Evolutionary conservation across 2,113 vertebrate species (phyloP).

Genomic region (Zingel zingel): DNA sequence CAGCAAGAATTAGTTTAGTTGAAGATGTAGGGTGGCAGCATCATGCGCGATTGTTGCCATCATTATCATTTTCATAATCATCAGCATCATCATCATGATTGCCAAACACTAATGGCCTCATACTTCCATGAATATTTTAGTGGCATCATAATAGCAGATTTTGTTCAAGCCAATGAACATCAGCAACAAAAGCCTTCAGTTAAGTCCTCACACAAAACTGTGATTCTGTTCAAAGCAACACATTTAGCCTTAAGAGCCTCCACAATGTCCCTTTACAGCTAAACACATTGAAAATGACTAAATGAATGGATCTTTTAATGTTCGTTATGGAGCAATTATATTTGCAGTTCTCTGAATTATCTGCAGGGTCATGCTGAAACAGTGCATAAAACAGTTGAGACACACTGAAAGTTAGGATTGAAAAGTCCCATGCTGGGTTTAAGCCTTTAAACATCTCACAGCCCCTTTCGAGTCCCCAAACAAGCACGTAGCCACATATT

Average conservation of each 20-base stretch:
- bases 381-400: slow-evolving; percentile 26
- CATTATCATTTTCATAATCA: slow-evolving; percentile 36
- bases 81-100: slow-evolving; percentile 27
- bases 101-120: slow-evolving; percentile 21
- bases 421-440: slow-evolving; percentile 65
- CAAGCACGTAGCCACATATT: slow-evolving; percentile 60
- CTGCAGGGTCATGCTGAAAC: neutral
- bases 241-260: slow-evolving; percentile 14
- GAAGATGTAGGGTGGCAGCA: slow-evolving; percentile 1
- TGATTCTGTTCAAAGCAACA: slow-evolving; percentile 12
- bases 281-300: slow-evolving; percentile 17
- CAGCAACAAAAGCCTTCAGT: slow-evolving; percentile 10
- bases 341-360: neutral
- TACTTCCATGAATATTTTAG: slow-evolving; percentile 17
- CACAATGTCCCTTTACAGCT: neutral
- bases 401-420: slow-evolving; percentile 46
- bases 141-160: slow-evolving; percentile 7
- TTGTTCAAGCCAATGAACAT: neutral
- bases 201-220: slow-evolving; percentile 4
- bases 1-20: slow-evolving; percentile 38
- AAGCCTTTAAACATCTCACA: slow-evolving; percentile 47
- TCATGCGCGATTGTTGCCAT: slow-evolving; percentile 20
- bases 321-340: slow-evolving; percentile 12
- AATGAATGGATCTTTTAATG: slow-evolving; percentile 46
- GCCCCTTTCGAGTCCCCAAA: slow-evolving; percentile 40